Evolutionary conservation across 2,888 invertebrate species (phyloP).

Genomic region (Drosophila subsilvestris): DNA sequence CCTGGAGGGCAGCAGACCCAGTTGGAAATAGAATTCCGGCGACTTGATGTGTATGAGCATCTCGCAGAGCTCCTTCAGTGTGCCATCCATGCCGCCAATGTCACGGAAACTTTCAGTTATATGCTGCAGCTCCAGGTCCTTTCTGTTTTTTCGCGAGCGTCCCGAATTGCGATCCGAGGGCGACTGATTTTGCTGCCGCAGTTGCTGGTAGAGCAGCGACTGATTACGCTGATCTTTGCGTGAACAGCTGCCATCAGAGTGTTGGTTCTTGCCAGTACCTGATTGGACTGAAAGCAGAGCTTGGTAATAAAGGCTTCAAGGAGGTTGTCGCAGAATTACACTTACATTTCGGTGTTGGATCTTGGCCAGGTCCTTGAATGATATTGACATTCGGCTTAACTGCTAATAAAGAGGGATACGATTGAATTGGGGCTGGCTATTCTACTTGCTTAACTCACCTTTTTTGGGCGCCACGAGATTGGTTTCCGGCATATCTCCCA

Average conservation of each 20-base stretch:
- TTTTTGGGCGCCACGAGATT: constrained; percentile 48
- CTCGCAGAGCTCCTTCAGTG: constrained; percentile 89
- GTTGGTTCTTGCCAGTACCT: constrained; percentile 17
- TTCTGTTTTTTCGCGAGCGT: constrained; percentile 76
- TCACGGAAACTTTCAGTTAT: constrained; percentile 83
- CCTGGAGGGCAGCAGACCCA: constrained; percentile 94
- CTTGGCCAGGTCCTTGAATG: constrained; percentile 17
- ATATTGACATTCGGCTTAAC: constrained; percentile 26
- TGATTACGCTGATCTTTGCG: constrained; percentile 39
- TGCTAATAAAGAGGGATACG: constrained; percentile 12
- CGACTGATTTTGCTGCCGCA: constrained; percentile 20
- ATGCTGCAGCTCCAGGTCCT: constrained; percentile 70
- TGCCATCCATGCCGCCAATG: constrained; percentile 92
- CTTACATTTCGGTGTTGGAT: constrained; percentile 20
- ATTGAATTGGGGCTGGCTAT: no score
- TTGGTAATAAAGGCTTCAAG: neutral
- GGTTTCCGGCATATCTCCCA: constrained; percentile 4
- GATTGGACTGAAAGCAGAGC: neutral
- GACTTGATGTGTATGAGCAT: constrained; percentile 93
- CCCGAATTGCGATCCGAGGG: neutral
- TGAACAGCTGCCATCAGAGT: constrained; percentile 23
- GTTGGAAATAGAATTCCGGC: constrained; percentile 93
- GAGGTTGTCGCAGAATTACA: neutral
- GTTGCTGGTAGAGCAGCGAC: constrained; percentile 25
- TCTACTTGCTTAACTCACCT: constrained; percentile 28